Evolutionary conservation across 1,140 invertebrate genomes (phyloP), one percentile per base, ranked within the genome.

Genomic region (Physella acuta): DNA sequence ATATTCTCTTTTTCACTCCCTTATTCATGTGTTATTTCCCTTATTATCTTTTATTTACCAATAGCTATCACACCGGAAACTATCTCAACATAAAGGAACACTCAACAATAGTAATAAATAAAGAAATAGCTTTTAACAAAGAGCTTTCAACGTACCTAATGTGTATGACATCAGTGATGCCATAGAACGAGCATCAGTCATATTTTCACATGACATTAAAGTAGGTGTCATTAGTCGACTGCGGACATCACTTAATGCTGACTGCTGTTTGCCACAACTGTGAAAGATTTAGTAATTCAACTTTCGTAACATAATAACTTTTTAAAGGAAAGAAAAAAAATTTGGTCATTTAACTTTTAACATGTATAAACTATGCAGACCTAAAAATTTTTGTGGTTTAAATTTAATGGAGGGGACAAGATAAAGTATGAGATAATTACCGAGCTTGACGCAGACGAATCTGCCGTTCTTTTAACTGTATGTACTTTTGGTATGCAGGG

Each of bases 401-500:
- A 49, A 49, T 49, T 49, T 49, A 8, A 8, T 8, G 39, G 8
- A 49, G 39, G 8, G 8, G 8, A 11, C 39, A 49, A 49, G 20
- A 49, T 49, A 49, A 49, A 49, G 8, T 49, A 49, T 20, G 8
- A 49, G 39, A 11, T 49, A 34, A 26, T 34, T 60, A 68, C 66
- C 56, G 59, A 24, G 55, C 66, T 28, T 68, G 66, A n/a, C 56
- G 71, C 34, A 79, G 71, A 65, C 76, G 72, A 16, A 68, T 71
- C 70, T 77, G 76, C 44, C 79, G 69, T 39, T 79, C 76, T 61
- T 80, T 80, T 3, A 80, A 63, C 60, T 70, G 67, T 17, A 78
- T 49, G 51, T 80, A 80, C 51, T 78, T 80, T 30, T 76, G 72
- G 59, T 80, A 78, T 1, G 77, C 77, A 62, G 77, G 70, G 56